These are phyloP conservation scores for Oxycera nigricornis DNA, from an alignment of 2,888 invertebrate genomes.

Conservation along the genomic window DNA sequence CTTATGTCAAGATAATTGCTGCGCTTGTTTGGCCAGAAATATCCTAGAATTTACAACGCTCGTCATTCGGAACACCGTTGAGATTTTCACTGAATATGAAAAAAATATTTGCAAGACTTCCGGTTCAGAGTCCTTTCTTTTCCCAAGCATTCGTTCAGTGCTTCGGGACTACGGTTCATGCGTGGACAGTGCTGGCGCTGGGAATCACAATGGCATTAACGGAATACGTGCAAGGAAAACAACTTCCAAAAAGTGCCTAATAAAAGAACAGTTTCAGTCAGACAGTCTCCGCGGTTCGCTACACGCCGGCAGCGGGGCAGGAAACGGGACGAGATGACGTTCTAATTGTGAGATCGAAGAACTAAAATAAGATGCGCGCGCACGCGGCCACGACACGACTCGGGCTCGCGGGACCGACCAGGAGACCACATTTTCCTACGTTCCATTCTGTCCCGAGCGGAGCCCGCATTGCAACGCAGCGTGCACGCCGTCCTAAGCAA, in stretches of 20 bases:
- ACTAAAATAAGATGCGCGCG: conserved; percentile 45
- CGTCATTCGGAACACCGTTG: background rate
- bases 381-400: too few relatives aligned
- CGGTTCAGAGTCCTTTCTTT: background rate
- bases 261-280: conserved; percentile 18
- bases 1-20: too few relatives aligned
- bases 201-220: conserved; percentile 8
- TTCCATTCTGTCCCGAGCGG: background rate
- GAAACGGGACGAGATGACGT: conserved; percentile 6
- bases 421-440: background rate
- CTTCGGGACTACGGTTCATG: too few relatives aligned
- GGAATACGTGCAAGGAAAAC: conserved; percentile 3
- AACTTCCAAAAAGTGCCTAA: conserved; percentile 10
- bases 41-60: too few relatives aligned
- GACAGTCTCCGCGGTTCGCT: background rate
- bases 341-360: conserved; percentile 32
- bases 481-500: background rate
- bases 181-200: too few relatives aligned
- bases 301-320: too few relatives aligned
- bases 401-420: background rate
- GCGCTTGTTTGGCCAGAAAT: too few relatives aligned
- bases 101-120: too few relatives aligned
- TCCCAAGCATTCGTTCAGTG: background rate
- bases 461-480: conserved; percentile 13
- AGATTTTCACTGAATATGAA: too few relatives aligned